These are phyloP conservation scores for Odontocolon sp. DNA, from an alignment of 2,888 invertebrate species.

Conservation along the genomic window DNA sequence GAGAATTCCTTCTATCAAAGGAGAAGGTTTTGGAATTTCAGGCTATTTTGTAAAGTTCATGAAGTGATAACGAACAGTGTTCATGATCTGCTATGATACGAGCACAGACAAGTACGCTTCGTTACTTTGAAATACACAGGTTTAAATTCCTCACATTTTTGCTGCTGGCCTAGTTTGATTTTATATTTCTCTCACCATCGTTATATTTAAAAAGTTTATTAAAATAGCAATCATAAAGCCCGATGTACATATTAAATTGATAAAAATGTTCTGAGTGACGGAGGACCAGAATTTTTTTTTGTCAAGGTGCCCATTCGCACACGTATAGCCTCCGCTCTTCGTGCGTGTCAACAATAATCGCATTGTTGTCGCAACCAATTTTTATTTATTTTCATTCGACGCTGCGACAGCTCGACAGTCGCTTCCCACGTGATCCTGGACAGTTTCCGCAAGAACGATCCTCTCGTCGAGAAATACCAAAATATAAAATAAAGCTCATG, in stretches of 20 bases:
- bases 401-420: conserved; percentile 32
- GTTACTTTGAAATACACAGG: no score
- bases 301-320: not conserved
- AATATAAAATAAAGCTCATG: conserved; percentile 35
- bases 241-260: conserved; percentile 45
- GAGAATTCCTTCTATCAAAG: no score
- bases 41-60: no score
- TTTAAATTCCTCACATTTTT: no score
- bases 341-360: conserved; percentile 64
- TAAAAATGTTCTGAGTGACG: conserved; percentile 20
- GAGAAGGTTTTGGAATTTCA: no score
- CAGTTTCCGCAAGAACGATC: conserved; percentile 35
- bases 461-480: conserved; percentile 30
- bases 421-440: conserved; percentile 29
- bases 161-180: no score
- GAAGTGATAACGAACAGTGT: no score
- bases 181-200: no score
- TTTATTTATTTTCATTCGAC: conserved; percentile 31
- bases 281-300: conserved; percentile 23
- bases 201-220: conserved; percentile 30
- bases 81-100: no score
- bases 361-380: conserved; percentile 57
- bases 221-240: conserved; percentile 23
- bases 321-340: not conserved
- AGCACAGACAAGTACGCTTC: no score